Conservation (phyloP, 2,797 vertebrate species). For the Scleropages formosus region DNA sequence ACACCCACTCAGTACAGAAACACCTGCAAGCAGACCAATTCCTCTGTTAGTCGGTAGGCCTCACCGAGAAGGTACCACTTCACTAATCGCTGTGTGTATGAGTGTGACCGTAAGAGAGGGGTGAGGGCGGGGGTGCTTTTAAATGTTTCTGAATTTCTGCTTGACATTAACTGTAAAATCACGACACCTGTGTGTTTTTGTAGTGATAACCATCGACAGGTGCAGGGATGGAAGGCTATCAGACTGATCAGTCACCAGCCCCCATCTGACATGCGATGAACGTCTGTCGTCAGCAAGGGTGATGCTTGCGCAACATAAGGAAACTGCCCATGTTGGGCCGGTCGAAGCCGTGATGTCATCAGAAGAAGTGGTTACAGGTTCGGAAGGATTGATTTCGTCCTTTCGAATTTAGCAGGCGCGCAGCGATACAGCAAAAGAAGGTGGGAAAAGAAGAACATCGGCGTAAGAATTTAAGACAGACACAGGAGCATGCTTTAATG, state of each 20-base stretch:
- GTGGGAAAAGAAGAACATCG: slow-evolving; percentile 21
- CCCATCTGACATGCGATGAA: slow-evolving; percentile 28
- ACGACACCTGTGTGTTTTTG: not conserved
- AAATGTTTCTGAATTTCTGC: not conserved
- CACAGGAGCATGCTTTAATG: slow-evolving; percentile 30
- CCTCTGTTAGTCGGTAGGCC: not conserved
- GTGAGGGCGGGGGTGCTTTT: not conserved
- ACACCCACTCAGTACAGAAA: not conserved
- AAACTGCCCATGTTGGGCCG: slow-evolving; percentile 46
- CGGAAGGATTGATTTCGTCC: slow-evolving; percentile 44
- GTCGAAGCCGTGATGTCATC: slow-evolving; percentile 64
- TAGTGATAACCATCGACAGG: not conserved
- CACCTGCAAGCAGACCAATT: not conserved
- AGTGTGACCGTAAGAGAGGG: not conserved
- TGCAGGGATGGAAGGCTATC: not conserved
- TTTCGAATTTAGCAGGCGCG: not conserved
- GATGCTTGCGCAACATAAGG: slow-evolving; percentile 48
- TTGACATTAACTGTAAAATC: not conserved
- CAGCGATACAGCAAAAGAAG: slow-evolving; percentile 32
- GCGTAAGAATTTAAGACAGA: slow-evolving; percentile 1
- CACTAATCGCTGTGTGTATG: too few species aligned
- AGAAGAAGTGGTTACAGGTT: slow-evolving; percentile 48
- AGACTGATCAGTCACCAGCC: not conserved
- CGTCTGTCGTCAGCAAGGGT: slow-evolving; percentile 49
- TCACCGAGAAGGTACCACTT: too few species aligned